Conservation (phyloP, 2,113 vertebrate species). For the Rattus norvegicus region GRCr8 NC_086019.1:43355501-43356000, state of each 20-base stretch:
- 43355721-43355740: background rate
- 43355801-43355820: too few species aligned
- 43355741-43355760: background rate
- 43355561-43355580: background rate
- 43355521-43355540: background rate
- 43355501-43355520: background rate
- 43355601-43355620: background rate
- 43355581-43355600: background rate
- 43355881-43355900: background rate
- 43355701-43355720: background rate
- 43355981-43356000: background rate
- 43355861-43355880: background rate
- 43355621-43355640: background rate
- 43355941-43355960: background rate
- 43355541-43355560: background rate
- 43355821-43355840: background rate
- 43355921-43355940: background rate
- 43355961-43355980: background rate
- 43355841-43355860: slow-evolving; percentile 4
- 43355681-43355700: background rate
- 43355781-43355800: too few species aligned
- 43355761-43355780: background rate
- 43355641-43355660: background rate
- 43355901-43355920: background rate
- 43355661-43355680: background rate